Percentiles rank a stretch among this genome's conserved stretches.
These are phyloP conservation scores for Epistrophe eligans DNA, from an alignment of 2,888 invertebrate genomes.

Conservation along the genomic window DNA sequence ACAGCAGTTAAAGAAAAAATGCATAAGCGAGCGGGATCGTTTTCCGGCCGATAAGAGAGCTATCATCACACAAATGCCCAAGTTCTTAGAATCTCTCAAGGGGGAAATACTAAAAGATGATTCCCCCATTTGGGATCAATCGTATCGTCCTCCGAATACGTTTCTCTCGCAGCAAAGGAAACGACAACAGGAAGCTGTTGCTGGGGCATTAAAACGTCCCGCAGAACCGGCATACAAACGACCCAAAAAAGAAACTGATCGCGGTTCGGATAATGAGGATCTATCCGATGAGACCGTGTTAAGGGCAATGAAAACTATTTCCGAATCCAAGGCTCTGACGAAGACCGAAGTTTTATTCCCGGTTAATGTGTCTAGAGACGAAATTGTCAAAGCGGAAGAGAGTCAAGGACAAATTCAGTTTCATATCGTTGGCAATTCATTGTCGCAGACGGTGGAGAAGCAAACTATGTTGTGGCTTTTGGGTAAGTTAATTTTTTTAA, in stretches of 20 bases:
- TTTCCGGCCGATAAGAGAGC: conserved; percentile 92
- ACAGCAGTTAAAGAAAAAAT: conserved; percentile 94
- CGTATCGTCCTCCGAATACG: conserved; percentile 86
- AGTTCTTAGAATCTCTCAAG: conserved; percentile 93
- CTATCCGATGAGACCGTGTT: conserved; percentile 90
- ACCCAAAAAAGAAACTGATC: conserved; percentile 63
- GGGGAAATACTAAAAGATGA: conserved; percentile 92
- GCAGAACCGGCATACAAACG: conserved; percentile 75
- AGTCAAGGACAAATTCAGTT: conserved; percentile 93
- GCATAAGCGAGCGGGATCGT: conserved; percentile 92
- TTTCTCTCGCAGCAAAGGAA: conserved; percentile 77
- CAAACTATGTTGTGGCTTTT: conserved; percentile 93
- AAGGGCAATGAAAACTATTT: conserved; percentile 91
- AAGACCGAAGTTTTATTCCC: conserved; percentile 86
- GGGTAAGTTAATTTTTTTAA: conserved; percentile 74
- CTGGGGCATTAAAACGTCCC: conserved; percentile 77
- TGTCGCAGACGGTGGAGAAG: conserved; percentile 91
- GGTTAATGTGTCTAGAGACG: conserved; percentile 92
- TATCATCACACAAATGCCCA: conserved; percentile 93
- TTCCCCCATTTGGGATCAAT: conserved; percentile 96
- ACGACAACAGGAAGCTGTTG: conserved; percentile 75
- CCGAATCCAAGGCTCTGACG: conserved; percentile 88
- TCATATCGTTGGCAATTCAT: conserved; percentile 95
- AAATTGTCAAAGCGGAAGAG: conserved; percentile 94
- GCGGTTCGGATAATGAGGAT: conserved; percentile 85